Conservation (phyloP, 2,888 invertebrate species). For the Pammene fasciana region DNA sequence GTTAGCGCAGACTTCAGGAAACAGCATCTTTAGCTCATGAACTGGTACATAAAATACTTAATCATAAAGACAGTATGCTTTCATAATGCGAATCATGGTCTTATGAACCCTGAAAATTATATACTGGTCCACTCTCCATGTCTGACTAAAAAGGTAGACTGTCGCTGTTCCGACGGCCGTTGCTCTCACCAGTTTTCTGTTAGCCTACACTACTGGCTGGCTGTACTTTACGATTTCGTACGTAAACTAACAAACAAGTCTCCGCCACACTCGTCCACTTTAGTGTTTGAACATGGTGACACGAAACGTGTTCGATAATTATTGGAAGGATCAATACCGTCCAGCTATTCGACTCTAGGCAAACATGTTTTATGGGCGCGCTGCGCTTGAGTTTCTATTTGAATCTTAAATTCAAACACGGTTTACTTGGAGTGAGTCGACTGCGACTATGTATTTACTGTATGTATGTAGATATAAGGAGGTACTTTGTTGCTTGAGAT, state of each 20-base stretch:
- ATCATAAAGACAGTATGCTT: too few relatives aligned
- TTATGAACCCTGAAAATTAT: conserved; percentile 8
- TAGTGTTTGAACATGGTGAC: conserved; percentile 80
- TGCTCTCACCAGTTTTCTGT: conserved; percentile 71
- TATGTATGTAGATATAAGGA: background rate
- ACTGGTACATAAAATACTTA: too few relatives aligned
- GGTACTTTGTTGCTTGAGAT: conserved; percentile 5
- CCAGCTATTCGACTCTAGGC: conserved; percentile 78
- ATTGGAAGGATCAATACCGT: conserved; percentile 82
- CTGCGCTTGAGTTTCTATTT: conserved; percentile 76
- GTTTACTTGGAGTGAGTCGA: conserved; percentile 66
- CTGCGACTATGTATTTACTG: conserved; percentile 2
- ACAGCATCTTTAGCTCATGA: too few relatives aligned
- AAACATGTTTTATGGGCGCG: conserved; percentile 77
- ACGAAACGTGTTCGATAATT: conserved; percentile 83
- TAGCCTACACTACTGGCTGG: conserved; percentile 77
- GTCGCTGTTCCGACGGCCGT: conserved; percentile 50
- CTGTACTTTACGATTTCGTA: conserved; percentile 74
- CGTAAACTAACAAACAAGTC: conserved; percentile 78
- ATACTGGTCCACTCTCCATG: conserved; percentile 50
- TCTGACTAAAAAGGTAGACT: conserved; percentile 38
- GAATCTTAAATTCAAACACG: conserved; percentile 74
- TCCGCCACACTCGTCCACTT: conserved; percentile 74
- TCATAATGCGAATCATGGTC: too few relatives aligned
- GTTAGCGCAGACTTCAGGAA: too few relatives aligned